These are phyloP conservation scores for Trisateles emortualis DNA, from an alignment of 2,888 invertebrate species.

Conservation along the genomic window DNA sequence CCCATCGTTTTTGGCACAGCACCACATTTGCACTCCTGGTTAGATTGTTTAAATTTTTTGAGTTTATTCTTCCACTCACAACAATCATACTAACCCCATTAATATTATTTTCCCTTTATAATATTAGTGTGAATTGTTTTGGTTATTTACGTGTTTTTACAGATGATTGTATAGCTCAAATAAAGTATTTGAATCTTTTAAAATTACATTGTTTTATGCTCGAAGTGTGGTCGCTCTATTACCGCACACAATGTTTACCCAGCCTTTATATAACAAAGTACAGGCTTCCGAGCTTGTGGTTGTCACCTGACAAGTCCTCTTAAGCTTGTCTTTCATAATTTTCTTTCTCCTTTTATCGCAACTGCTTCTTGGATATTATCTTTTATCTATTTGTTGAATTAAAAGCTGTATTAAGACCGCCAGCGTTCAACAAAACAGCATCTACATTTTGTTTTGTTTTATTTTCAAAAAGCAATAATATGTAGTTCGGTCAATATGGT, in stretches of 20 bases:
- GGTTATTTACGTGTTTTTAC: no score
- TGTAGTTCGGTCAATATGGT: not conserved
- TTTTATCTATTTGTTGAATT: conserved; percentile 66
- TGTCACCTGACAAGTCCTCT: conserved; percentile 73
- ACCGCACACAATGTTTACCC: conserved; percentile 15
- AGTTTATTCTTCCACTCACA: no score
- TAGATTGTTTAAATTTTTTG: no score
- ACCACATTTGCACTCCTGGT: no score
- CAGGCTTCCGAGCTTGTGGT: conserved; percentile 43
- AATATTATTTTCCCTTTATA: no score
- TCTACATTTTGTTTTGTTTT: conserved; percentile 10
- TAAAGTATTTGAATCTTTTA: no score
- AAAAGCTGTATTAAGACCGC: conserved; percentile 42
- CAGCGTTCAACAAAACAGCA: conserved; percentile 22
- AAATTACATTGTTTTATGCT: no score
- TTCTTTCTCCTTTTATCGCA: conserved; percentile 59
- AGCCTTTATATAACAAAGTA: conserved; percentile 48
- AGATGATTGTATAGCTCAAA: no score
- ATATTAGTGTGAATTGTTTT: no score
- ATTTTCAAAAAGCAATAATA: no score
- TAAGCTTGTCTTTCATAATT: conserved; percentile 69
- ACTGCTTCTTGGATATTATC: conserved; percentile 60
- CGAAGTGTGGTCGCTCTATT: conserved; percentile 2
- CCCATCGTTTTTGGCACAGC: no score
- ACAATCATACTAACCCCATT: no score